Evolutionary conservation across 2,888 invertebrate species (phyloP), one percentile per base, ranked within the genome.

Genomic region (Drosophila anomelani): DNA sequence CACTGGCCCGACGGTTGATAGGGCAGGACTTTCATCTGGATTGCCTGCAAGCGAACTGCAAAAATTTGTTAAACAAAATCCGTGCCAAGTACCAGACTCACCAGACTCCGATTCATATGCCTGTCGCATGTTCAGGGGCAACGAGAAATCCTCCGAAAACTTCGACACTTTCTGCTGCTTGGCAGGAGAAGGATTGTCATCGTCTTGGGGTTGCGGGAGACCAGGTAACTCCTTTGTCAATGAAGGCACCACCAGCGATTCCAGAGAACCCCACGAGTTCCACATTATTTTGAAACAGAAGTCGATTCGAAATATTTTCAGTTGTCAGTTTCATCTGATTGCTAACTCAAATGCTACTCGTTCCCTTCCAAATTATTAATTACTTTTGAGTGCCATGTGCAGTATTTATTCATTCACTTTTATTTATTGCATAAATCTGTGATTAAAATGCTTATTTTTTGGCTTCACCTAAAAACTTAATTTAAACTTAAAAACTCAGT

Each of bases 211-310:
- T 15, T 9, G 34, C 5, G 15, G 9, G 15, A 34, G 34, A 20
- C 34, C 51, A 15, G 51, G 51, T 34, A 34, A 10, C 34, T 20
- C 34, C 34, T 20, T 9, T 15, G 34, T 34, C 15, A 13, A 15
- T 34, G 15, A 13, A 10, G 34, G 34, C 34, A 51, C 51, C 20
- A 51, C 51, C 20, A 51, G 15, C 10, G 34, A 20, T 15, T 8
- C 34, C 12, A 10, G 32, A 20, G 59, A 58, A n/a, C 9, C 15
- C 12, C 7, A n/a, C 9, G 60, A 58, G 15, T 32, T 59, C 17
- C 59, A 29, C 60, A 60, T 60, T 8, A 0, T 12, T 49, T 32
- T 7, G 7, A 17, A 8, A n/a, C 12, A 12, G 12, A 38, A 8
- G 12, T 17, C 2, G 12, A 47, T 5, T 4, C 10, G 0, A 8